Conservation (phyloP, 2,113 vertebrate genomes). For the Pristiophorus japonicus region DNA sequence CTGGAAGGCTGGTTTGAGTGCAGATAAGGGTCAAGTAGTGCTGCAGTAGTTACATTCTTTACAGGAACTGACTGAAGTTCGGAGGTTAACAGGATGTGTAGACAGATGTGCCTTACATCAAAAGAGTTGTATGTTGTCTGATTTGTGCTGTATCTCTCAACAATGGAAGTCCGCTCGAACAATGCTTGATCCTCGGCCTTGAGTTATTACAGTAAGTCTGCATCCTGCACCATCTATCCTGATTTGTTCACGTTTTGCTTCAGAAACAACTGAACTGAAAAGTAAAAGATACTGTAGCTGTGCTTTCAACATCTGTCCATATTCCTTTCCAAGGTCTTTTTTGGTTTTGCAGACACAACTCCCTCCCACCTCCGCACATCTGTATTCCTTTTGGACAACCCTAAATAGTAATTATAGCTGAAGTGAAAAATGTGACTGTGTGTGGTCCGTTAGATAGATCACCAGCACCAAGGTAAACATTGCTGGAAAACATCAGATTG, state of each 20-base stretch:
- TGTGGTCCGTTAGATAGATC: not conserved
- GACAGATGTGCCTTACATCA: not conserved
- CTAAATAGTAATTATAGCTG: not conserved
- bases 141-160: not conserved
- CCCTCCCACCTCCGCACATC: not conserved
- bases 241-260: not conserved
- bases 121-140: not conserved
- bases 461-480: not conserved
- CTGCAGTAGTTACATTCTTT: not conserved
- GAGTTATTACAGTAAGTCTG: not conserved
- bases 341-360: not conserved
- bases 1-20: not conserved
- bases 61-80: not conserved
- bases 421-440: not conserved
- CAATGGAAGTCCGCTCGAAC: not conserved
- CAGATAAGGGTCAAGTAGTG: not conserved
- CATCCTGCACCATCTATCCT: not conserved
- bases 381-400: not conserved
- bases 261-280: not conserved
- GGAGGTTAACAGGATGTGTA: not conserved
- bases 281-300: not conserved
- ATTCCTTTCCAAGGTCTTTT: not conserved
- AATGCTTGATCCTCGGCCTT: not conserved
- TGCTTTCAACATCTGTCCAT: not conserved
- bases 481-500: not conserved